Percentiles rank a stretch among this genome's conserved stretches.
Conservation (phyloP, 2,888 invertebrate species). For the Dorcus parallelipipedus region DNA sequence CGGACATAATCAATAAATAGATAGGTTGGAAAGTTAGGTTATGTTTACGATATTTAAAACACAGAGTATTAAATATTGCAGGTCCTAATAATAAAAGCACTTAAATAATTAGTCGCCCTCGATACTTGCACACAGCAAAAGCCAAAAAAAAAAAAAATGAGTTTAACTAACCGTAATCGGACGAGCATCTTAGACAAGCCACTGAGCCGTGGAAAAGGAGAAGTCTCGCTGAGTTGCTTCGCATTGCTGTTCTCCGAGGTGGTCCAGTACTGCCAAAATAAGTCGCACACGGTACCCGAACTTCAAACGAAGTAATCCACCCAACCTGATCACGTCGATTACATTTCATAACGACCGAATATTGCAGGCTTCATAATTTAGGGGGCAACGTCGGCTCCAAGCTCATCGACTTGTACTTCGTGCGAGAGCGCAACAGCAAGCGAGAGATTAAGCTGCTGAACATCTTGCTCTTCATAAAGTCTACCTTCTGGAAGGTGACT, state of each 20-base stretch:
- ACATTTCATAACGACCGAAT: neutral
- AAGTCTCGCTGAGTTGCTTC: conserved; percentile 89
- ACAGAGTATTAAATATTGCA: too few relatives aligned
- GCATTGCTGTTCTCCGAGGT: conserved; percentile 96
- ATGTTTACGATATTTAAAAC: too few relatives aligned
- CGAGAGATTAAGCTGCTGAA: conserved; percentile 93
- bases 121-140: too few relatives aligned
- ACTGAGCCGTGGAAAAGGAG: conserved; percentile 86
- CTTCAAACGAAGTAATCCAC: conserved; percentile 77
- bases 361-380: conserved; percentile 80
- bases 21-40: too few relatives aligned
- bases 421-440: conserved; percentile 90
- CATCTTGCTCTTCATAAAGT: conserved; percentile 92
- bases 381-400: conserved; percentile 94
- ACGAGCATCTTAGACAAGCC: conserved; percentile 87
- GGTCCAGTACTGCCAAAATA: conserved; percentile 96
- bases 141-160: conserved; percentile 34
- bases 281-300: conserved; percentile 92
- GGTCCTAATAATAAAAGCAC: too few relatives aligned
- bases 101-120: too few relatives aligned
- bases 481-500: conserved; percentile 96
- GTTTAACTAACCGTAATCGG: conserved; percentile 56
- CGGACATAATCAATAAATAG: too few relatives aligned
- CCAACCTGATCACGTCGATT: too few relatives aligned
- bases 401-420: conserved; percentile 88